These are phyloP conservation scores for Dryobates pubescens DNA, from an alignment of 2,797 vertebrate species.

Conservation along the genomic window DNA sequence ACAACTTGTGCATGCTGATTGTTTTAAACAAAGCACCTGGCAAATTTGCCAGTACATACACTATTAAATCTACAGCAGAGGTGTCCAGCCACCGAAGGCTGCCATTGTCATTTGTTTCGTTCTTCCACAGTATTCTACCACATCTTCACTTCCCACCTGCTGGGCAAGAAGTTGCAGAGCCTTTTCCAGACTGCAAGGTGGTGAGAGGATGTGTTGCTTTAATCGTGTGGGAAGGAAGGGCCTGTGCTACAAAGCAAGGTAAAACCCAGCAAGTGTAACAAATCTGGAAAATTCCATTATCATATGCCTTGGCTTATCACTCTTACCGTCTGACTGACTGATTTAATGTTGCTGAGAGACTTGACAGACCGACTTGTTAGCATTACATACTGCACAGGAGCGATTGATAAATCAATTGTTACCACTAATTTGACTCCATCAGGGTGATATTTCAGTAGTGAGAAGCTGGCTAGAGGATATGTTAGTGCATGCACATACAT, in stretches of 20 bases:
- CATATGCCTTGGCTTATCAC: background rate
- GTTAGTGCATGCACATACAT: background rate
- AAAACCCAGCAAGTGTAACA: background rate
- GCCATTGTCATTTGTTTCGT: background rate
- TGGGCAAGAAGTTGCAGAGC: background rate
- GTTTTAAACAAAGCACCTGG: slow-evolving; percentile 16
- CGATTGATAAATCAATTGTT: slow-evolving; percentile 39
- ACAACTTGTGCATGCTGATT: slow-evolving; percentile 37
- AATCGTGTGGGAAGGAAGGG: background rate
- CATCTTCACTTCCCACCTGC: background rate
- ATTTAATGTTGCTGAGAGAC: slow-evolving; percentile 40
- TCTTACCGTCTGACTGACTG: slow-evolving; percentile 22
- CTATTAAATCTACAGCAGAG: background rate
- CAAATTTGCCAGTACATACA: background rate
- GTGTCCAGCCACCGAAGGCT: background rate
- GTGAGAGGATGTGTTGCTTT: background rate
- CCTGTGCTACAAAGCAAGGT: background rate
- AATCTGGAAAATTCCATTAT: slow-evolving; percentile 53
- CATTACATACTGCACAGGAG: background rate
- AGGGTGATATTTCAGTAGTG: background rate
- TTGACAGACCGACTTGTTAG: slow-evolving; percentile 23
- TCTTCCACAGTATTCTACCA: background rate
- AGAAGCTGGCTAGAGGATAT: background rate
- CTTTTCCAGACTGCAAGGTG: background rate
- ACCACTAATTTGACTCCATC: slow-evolving; percentile 17